Conservation (phyloP, 2,888 invertebrate species). For the Ypsolopha scabrella region DNA sequence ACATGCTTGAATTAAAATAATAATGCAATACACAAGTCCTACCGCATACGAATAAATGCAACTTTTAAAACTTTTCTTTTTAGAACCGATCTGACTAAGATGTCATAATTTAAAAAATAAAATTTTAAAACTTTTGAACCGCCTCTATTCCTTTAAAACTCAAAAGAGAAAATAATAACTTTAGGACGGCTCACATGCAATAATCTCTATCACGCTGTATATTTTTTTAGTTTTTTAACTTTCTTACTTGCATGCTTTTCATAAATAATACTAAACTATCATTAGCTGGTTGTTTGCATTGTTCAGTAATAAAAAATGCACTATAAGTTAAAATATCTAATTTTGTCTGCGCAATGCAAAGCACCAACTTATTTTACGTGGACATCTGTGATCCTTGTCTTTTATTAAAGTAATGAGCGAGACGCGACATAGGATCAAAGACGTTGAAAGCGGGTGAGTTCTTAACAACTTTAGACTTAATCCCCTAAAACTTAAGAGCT, state of each 20-base stretch:
- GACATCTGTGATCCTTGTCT: not conserved
- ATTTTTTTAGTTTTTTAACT: slow-evolving; percentile 25
- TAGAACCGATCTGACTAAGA: slow-evolving; percentile 6
- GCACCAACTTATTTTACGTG: not conserved
- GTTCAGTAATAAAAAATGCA: not conserved
- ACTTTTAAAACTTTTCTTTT: slow-evolving; percentile 16
- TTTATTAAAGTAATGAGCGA: not conserved
- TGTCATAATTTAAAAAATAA: slow-evolving; percentile 7
- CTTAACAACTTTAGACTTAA: slow-evolving; percentile 1
- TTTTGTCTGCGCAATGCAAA: not conserved
- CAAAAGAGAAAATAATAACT: not conserved
- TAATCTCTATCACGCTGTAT: slow-evolving; percentile 8
- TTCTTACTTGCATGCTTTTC: slow-evolving; percentile 49
- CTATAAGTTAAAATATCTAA: slow-evolving; percentile 13
- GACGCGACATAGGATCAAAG: not conserved
- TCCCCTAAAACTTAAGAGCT: not conserved
- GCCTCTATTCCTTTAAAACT: not conserved
- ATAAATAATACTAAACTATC: slow-evolving; percentile 60
- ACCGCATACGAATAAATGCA: slow-evolving; percentile 55
- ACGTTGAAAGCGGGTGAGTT: not conserved
- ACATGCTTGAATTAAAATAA: slow-evolving; percentile 35
- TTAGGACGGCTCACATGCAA: slow-evolving; percentile 6
- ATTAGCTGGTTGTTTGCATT: slow-evolving; percentile 4
- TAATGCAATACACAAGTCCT: slow-evolving; percentile 24
- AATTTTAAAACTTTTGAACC: slow-evolving; percentile 10